Evolutionary conservation across 2,888 invertebrate genomes (phyloP), one percentile per base, ranked within the genome.

Genomic region (Scrobipalpa costella): DNA sequence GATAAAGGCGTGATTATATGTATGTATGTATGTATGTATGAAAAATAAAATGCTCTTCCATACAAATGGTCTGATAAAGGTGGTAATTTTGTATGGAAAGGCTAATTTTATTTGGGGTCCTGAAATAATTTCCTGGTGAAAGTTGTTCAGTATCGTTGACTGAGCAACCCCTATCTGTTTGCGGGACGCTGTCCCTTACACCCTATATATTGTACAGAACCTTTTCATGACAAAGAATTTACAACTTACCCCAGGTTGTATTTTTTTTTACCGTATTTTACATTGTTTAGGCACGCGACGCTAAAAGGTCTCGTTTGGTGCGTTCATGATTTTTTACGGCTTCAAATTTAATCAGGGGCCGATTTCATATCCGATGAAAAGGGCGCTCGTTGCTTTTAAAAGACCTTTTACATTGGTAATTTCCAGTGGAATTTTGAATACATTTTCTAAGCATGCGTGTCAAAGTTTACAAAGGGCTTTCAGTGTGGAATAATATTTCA

Each of bases 291-390:
- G 57, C 77, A 76, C 74, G 77, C 78, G 66, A 74, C 44, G 55
- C 33, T 55, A 55, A 55, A 55, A 55, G 27, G 59, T 62, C 57
- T 61, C 57, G 47, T 36, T 64, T 19, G 57, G 47, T 27, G 38
- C 61, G 71, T 71, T 66, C 76, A 77, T 82, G 79, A 82, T 78
- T 81, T 85, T 84, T 84, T 84, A 85, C 69, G 85, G 85, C 75
- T 84, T 84, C 82, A 76, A 80, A 81, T 84, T 85, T 84, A 85
- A 85, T 85, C 82, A 85, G 73, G 76, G 71, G 66, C 71, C 72
- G 75, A 72, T 77, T 76, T 75, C 68, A 70, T 72, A 70, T 63
- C 66, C 68, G 64, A 68, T 68, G 70, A 67, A 34, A 68, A 68
- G 70, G 71, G 73, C 76, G 69, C 34, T 33, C 55, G 55, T 55